Evolutionary conservation across 2,888 invertebrate species (phyloP).

Genomic region (Chaetogeoica ovagalla): DNA sequence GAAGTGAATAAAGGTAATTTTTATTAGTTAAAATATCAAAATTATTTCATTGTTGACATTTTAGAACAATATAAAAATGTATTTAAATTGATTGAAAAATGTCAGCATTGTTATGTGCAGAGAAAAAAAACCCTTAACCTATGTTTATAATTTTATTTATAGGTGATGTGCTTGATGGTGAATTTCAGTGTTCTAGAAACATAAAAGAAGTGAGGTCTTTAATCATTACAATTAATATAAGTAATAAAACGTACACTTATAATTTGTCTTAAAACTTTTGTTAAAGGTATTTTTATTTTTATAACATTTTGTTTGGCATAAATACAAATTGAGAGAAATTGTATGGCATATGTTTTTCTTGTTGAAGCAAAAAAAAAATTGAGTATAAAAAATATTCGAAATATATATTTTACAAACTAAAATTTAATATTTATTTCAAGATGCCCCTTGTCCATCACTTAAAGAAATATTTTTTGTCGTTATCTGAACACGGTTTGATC

Average conservation of each 20-base stretch:
- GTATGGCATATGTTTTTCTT: conserved; percentile 1
- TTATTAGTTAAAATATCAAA: no score
- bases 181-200: conserved; percentile 74
- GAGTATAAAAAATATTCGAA: not conserved
- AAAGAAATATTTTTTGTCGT: conserved; percentile 2
- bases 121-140: not conserved
- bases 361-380: not conserved
- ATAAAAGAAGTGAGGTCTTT: conserved; percentile 75
- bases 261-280: conserved; percentile 40
- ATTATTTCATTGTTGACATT: no score
- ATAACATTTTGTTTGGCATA: conserved; percentile 21
- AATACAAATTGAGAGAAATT: not conserved
- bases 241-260: conserved; percentile 46
- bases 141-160: conserved; percentile 8
- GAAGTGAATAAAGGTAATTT: conserved; percentile 68
- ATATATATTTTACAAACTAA: conserved; percentile 7
- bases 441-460: not conserved
- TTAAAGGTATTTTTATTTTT: not conserved
- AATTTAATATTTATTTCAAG: not conserved
- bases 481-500: not conserved
- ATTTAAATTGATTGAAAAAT: no score
- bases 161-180: conserved; percentile 63
- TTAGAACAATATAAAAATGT: no score
- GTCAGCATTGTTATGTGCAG: no score
- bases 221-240: conserved; percentile 66